Base-by-base conservation (phyloP, 2,113 vertebrate genomes). In the Clarias batrachus region DNA sequence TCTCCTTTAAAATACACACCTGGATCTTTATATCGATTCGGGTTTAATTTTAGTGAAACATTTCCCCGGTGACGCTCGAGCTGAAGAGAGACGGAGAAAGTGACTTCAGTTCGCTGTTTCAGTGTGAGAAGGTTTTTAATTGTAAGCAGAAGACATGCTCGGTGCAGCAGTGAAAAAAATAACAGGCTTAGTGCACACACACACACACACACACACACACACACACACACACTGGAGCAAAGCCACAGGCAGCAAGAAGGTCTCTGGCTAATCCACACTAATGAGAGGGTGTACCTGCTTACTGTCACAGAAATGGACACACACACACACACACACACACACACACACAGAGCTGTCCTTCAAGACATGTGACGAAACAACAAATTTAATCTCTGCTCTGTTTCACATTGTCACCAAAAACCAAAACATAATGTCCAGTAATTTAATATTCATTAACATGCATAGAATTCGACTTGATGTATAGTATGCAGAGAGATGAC, bases 271-370 rank as follows among this genome's bases (percentile, higher is more conserved):
- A 89, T 89, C 82, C 82, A n/a, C 65, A 41, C 85, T 89, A 89
- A 89, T 85, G 83, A 89, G 88, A 87, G 88, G 79, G 84, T 84
- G 79, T 76, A 85, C 88, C 86, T 79, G 70, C 80, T 76, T 54
- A 85, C 78, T 66, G 54, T 81, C 86, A 65, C 71, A 60, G 62
- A 82, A 57, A 56, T 41, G n/a, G 60, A 73, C 14, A 30, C n/a
- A 79, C n/a, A 65, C 71, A 80, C n/a, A 83, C 74, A 84, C 48
- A 66, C 73, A 84, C 86, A 85, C 76, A 70, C 73, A 76, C 41
- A 73, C 70, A 81, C 27, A 62, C 57, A 33, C 9, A 23, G 11
- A 21, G 21, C 59, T n/a, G 25, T 9, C 76, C 52, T 56, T 33
- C 11, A 66, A 30, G n/a, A 41, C 33, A 9, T 52, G 33, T 6